Percentiles rank a stretch among this genome's conserved stretches.
These are phyloP conservation scores for Sebastes iracundus DNA, from an alignment of 2,797 vertebrate genomes.

Conservation along the genomic window DNA sequence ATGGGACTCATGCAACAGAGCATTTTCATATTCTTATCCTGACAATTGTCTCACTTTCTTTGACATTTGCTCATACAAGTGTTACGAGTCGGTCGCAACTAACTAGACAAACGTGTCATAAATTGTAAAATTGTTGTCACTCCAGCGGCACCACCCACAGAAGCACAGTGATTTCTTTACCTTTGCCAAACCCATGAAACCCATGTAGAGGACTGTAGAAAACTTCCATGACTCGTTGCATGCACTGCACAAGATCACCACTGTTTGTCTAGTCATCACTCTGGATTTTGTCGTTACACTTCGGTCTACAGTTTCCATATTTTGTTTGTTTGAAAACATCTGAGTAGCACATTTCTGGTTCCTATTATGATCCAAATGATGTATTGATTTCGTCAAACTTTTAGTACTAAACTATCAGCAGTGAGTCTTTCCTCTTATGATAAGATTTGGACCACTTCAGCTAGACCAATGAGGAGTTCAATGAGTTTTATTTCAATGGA, in stretches of 20 bases:
- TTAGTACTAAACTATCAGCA: neutral
- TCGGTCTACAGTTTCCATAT: neutral
- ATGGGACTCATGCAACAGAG: neutral
- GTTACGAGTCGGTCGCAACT: neutral
- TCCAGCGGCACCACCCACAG: neutral
- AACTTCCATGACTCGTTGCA: neutral
- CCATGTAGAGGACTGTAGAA: neutral
- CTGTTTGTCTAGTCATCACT: neutral
- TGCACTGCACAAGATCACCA: neutral
- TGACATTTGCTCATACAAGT: neutral
- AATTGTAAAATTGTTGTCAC: neutral
- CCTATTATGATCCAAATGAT: neutral
- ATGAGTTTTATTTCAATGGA: neutral
- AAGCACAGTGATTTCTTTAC: neutral
- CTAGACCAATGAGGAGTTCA: neutral
- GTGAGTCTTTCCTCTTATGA: neutral
- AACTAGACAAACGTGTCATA: neutral
- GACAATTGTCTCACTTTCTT: neutral
- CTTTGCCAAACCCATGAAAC: neutral
- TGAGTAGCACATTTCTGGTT: neutral
- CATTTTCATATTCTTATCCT: neutral
- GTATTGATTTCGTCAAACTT: neutral
- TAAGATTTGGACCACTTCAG: neutral
- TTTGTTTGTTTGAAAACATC: slow-evolving; percentile 3
- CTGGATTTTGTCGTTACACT: neutral